phyloP scores from a whole-genome alignment of 1,140 invertebrate genomes.

The Drosophila azteca region DNA sequence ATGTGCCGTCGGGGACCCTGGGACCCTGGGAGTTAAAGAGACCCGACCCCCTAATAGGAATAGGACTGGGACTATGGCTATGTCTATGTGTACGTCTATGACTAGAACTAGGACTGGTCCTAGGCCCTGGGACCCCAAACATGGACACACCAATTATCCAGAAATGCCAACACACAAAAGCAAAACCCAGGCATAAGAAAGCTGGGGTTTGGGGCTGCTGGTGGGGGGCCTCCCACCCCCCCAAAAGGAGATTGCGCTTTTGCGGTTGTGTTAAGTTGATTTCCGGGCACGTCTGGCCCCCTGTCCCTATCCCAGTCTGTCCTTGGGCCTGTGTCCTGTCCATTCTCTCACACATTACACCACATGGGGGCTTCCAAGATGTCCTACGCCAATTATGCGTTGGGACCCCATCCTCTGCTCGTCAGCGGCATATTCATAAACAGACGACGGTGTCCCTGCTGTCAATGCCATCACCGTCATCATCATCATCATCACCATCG shows the following conservation, averaged over 20 bases:
- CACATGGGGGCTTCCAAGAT: conserved; percentile 46
- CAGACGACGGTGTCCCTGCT: conserved; percentile 51
- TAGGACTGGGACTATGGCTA: background rate
- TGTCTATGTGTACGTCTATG: too few relatives aligned
- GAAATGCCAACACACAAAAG: conserved; percentile 53
- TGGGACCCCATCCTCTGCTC: conserved; percentile 7
- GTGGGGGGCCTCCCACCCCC: background rate
- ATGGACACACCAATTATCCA: conserved; percentile 66
- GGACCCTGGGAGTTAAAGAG: background rate
- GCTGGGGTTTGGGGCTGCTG: conserved; percentile 17
- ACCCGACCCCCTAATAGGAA: background rate
- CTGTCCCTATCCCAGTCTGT: background rate
- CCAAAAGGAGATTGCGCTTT: conserved; percentile 70
- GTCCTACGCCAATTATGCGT: conserved; percentile 64
- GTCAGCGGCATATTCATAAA: conserved; percentile 58
- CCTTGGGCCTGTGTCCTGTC: background rate
- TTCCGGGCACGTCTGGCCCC: conserved; percentile 65
- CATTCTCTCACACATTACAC: conserved; percentile 6
- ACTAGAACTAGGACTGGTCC: background rate
- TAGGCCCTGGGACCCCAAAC: background rate
- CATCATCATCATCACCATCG: conserved; percentile 2
- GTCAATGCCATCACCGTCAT: conserved; percentile 55
- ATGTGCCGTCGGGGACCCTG: conserved; percentile 56
- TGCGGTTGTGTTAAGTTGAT: conserved; percentile 77
- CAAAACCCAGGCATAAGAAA: conserved; percentile 11